Conservation (phyloP, 2,888 invertebrate species). For the Athalia circularis region DNA sequence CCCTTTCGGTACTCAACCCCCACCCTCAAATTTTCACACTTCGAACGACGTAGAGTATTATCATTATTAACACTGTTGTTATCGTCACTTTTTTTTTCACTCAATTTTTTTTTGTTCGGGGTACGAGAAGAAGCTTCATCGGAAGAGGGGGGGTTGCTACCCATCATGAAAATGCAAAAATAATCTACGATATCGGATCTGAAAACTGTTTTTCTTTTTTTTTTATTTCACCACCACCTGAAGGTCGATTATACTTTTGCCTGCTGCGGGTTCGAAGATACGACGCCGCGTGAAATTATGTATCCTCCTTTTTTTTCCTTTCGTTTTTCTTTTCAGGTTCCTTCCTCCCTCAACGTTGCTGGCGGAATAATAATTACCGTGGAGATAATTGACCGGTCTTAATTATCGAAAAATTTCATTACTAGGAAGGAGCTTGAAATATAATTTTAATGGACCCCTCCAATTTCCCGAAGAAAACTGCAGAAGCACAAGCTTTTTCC, state of each 20-base stretch:
- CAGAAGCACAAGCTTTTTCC: not conserved
- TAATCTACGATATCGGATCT: too few species aligned
- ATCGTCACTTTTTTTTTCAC: too few species aligned
- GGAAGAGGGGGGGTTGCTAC: too few species aligned
- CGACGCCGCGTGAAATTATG: conserved; percentile 49
- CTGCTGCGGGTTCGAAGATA: not conserved
- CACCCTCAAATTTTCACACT: conserved; percentile 2
- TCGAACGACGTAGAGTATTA: conserved; percentile 22
- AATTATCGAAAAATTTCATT: conserved; percentile 67
- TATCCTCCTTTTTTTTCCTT: not conserved
- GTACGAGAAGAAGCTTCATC: too few species aligned
- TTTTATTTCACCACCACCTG: too few species aligned
- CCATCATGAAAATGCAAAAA: too few species aligned
- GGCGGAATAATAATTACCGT: conserved; percentile 60
- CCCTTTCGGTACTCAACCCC: conserved; percentile 21
- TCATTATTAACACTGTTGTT: not conserved
- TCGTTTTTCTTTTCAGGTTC: too few species aligned
- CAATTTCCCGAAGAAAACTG: conserved; percentile 28
- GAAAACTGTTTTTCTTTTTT: too few species aligned
- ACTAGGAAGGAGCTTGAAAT: conserved; percentile 53
- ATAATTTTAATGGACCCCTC: conserved; percentile 61
- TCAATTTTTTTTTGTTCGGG: too few species aligned
- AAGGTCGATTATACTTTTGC: too few species aligned
- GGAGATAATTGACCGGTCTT: conserved; percentile 62
- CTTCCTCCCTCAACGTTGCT: conserved; percentile 22